Base-by-base conservation (phyloP, 2,888 invertebrate species). In the Dynastes hyllus region DNA sequence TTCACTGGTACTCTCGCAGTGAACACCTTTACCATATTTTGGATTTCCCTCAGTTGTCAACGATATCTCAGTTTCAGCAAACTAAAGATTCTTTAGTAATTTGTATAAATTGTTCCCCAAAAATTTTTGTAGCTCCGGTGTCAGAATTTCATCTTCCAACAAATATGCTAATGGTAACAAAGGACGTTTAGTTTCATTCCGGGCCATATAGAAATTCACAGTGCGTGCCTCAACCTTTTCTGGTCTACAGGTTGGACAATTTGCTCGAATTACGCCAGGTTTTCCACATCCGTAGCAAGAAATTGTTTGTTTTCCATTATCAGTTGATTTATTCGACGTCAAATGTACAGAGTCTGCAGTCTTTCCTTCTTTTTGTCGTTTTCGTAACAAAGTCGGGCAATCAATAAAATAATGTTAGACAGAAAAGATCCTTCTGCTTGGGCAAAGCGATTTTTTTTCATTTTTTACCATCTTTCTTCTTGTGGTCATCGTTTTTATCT, bases 201-300 rank as follows among this genome's bases (percentile, higher is more conserved):
- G n/a, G n/a, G 11, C 53, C 53, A 53, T 53, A 11, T 53, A 53
- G 53, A 53, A 53, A 53, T 53, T 53, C 9, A 53, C 53, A 8
- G 53, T 53, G 53, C 53, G 53, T 53, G 53, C 53, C 53, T 53
- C 53, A 53, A 53, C 11, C 53, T 53, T 53, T 53, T 53, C 11
- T 53, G 53, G 53, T 53, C 11, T 53, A 53, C 53, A 53, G 53
- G 53, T 53, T 8, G 53, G n/a, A 53, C 53, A 53, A 53, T 53
- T 53, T 53, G 53, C 53, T 53, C 53, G 5, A 53, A 53, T 53
- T 53, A 53, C 53, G 11, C 53, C 53, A 53, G 53, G 11, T 53
- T 53, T 53, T n/a, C 53, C 53, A 9, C 53, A 53, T 53, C 53
- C 53, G 9, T 53, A 53, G 9, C 53, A 53, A 53, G 53, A 53